phyloP scores from a whole-genome alignment of 1,140 invertebrate genomes.

The Cephus cinctus region DNA sequence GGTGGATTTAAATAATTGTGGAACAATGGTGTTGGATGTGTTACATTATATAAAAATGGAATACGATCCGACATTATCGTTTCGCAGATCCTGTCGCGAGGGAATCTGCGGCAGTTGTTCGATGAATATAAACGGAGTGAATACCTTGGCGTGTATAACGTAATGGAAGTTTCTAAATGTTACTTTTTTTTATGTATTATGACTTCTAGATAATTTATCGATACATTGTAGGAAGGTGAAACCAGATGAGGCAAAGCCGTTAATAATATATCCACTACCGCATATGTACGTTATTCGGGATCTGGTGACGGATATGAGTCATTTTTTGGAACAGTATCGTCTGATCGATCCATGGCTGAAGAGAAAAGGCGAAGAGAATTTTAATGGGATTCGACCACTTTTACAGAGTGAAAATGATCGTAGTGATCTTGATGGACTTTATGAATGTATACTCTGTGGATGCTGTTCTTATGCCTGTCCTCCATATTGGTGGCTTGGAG shows the following conservation, averaged over 20 bases:
- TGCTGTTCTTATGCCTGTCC: slow-evolving; percentile 71
- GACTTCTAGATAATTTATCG: slow-evolving; percentile 3
- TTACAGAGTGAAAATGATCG: slow-evolving; percentile 70
- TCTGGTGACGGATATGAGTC: slow-evolving; percentile 83
- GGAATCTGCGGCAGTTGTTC: slow-evolving; percentile 90
- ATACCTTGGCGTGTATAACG: slow-evolving; percentile 84
- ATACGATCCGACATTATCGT: slow-evolving; percentile 81
- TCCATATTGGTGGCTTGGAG: slow-evolving; percentile 73
- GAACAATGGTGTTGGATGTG: slow-evolving; percentile 85
- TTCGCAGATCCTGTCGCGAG: slow-evolving; percentile 81
- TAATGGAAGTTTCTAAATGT: slow-evolving; percentile 37
- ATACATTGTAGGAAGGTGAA: slow-evolving; percentile 34
- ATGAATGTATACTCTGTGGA: slow-evolving; percentile 76
- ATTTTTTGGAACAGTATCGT: slow-evolving; percentile 84
- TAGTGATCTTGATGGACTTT: slow-evolving; percentile 74
- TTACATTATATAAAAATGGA: slow-evolving; percentile 86
- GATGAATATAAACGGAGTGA: slow-evolving; percentile 85
- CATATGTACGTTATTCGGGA: slow-evolving; percentile 93
- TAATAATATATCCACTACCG: slow-evolving; percentile 84
- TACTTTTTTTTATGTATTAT: slow-evolving; percentile 6
- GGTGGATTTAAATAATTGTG: slow-evolving; percentile 71
- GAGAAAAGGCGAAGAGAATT: slow-evolving; percentile 62
- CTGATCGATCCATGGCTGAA: slow-evolving; percentile 86
- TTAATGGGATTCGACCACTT: slow-evolving; percentile 58
- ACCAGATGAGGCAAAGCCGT: slow-evolving; percentile 53